Conservation (phyloP, 2,797 vertebrate species). For the Megalops cyprinoides region DNA sequence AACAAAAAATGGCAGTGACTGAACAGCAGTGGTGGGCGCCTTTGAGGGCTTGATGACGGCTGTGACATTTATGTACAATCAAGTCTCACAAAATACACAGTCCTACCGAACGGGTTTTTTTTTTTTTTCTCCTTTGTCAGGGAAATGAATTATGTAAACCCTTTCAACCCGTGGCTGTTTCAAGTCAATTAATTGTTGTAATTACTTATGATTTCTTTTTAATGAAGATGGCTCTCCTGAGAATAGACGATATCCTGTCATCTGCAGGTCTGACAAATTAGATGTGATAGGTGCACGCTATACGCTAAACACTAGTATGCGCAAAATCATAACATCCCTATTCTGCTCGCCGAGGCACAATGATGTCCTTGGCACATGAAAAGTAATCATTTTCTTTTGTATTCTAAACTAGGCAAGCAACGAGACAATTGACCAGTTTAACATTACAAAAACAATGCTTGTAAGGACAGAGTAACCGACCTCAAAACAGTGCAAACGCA, state of each 20-base stretch:
- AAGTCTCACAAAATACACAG: slow-evolving; percentile 20
- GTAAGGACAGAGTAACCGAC: slow-evolving; percentile 11
- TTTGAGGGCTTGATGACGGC: not conserved
- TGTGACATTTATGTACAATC: slow-evolving; percentile 11
- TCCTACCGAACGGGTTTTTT: slow-evolving; percentile 58
- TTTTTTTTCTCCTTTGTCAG: slow-evolving; percentile 81
- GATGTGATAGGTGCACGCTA: slow-evolving; percentile 81
- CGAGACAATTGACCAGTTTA: slow-evolving; percentile 2
- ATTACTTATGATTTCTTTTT: slow-evolving; percentile 91
- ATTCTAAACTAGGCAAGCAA: slow-evolving; percentile 8
- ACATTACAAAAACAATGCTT: not conserved
- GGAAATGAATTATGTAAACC: slow-evolving; percentile 89
- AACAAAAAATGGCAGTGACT: not conserved
- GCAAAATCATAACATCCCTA: slow-evolving; percentile 60
- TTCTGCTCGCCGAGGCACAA: slow-evolving; percentile 61
- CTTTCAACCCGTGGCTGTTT: slow-evolving; percentile 82
- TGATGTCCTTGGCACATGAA: slow-evolving; percentile 70
- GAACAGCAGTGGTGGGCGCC: not conserved
- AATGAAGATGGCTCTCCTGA: slow-evolving; percentile 84
- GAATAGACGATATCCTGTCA: slow-evolving; percentile 83
- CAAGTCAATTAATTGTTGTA: slow-evolving; percentile 90
- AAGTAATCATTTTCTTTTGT: slow-evolving; percentile 15
- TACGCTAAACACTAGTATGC: slow-evolving; percentile 71
- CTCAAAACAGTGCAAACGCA: not conserved
- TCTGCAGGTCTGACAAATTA: slow-evolving; percentile 82